These are phyloP conservation scores for Chelonus formosanus DNA, from an alignment of 2,888 invertebrate species.

Conservation along the genomic window DNA sequence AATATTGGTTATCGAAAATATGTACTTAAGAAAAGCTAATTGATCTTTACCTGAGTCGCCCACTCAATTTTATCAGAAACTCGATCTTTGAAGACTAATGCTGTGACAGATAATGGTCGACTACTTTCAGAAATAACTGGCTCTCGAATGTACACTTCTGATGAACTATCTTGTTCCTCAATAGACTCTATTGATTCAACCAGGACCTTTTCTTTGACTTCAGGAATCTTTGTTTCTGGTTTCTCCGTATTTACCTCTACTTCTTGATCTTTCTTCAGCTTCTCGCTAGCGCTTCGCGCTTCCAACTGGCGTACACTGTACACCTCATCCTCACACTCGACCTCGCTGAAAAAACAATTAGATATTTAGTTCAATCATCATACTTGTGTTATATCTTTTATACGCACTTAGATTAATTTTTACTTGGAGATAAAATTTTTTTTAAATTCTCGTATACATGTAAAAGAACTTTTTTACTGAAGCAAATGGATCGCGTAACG, in stretches of 20 bases:
- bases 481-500: conserved; percentile 11
- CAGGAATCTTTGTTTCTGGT: conserved; percentile 29
- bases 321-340: conserved; percentile 82
- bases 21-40: conserved; percentile 1
- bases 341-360: conserved; percentile 71
- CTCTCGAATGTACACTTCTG: conserved; percentile 15
- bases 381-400: conserved; percentile 1
- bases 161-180: neutral
- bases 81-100: conserved; percentile 55
- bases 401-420: neutral
- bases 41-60: conserved; percentile 10
- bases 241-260: conserved; percentile 18
- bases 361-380: neutral
- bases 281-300: conserved; percentile 50
- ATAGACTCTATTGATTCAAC: neutral
- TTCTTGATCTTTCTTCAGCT: conserved; percentile 9
- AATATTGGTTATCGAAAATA: neutral
- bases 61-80: conserved; percentile 14
- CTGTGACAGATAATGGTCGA: conserved; percentile 59
- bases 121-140: conserved; percentile 33
- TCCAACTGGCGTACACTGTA: conserved; percentile 74
- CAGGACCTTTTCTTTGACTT: neutral
- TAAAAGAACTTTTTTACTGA: neutral
- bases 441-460: neutral
- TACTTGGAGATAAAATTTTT: too few species aligned